phyloP scores from a whole-genome alignment of 2,113 vertebrate species.

The Aldabrachelys gigantea region DNA sequence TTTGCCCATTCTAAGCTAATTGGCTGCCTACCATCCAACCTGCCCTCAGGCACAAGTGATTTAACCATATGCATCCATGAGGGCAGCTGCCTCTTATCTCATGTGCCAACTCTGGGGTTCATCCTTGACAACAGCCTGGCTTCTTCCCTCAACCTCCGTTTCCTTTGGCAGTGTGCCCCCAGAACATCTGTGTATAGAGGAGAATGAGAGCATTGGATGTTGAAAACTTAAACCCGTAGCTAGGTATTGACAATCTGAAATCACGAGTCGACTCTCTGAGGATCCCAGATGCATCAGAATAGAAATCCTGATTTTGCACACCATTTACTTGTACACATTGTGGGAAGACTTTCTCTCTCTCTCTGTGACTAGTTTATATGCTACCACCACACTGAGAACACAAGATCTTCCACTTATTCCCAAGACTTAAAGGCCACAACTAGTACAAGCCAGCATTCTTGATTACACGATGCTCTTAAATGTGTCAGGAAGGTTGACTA shows the following conservation, averaged over 20 bases:
- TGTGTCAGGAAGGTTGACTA: background rate
- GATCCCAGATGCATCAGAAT: conserved; percentile 73
- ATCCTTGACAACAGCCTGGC: conserved; percentile 69
- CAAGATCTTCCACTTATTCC: background rate
- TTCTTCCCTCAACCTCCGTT: conserved; percentile 64
- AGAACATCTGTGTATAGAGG: conserved; percentile 60
- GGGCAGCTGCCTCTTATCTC: conserved; percentile 79
- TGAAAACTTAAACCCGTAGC: conserved; percentile 67
- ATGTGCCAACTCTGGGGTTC: conserved; percentile 67
- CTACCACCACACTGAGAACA: background rate
- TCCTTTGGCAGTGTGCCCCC: conserved; percentile 72
- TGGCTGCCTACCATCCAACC: conserved; percentile 75
- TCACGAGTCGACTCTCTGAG: conserved; percentile 75
- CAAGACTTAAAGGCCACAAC: background rate
- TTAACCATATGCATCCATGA: conserved; percentile 76
- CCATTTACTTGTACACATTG: conserved; percentile 67
- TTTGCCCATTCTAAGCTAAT: conserved; percentile 76
- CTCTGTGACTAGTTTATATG: conserved; percentile 1
- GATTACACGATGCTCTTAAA: accelerated
- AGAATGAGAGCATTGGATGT: conserved; percentile 69
- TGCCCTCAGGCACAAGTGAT: conserved; percentile 73
- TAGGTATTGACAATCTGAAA: conserved; percentile 73
- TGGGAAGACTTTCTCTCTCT: conserved; percentile 67
- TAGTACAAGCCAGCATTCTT: background rate
- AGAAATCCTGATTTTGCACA: conserved; percentile 73